Conservation (phyloP, 2,797 vertebrate species). For the Tympanoctomys barrerae region DNA sequence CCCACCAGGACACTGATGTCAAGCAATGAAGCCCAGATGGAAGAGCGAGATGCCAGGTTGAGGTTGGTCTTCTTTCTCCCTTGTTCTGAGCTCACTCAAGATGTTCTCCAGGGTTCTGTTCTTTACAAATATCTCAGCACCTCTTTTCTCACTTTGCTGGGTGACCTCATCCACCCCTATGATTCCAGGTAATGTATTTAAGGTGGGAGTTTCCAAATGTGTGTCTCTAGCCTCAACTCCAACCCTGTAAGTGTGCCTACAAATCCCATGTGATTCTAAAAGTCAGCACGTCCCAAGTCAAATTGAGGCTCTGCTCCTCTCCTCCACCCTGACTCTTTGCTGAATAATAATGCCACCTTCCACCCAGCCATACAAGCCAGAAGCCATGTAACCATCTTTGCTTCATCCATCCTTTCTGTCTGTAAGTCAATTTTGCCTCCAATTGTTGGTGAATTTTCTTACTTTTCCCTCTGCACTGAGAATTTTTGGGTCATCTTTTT, state of each 20-base stretch:
- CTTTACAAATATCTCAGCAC: not conserved
- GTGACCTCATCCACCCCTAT: not conserved
- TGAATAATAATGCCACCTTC: not conserved
- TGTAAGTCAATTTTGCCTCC: not conserved
- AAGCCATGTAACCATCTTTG: not conserved
- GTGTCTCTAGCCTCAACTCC: not conserved
- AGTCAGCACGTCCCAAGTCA: not conserved
- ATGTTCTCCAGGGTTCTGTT: not conserved
- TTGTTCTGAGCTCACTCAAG: not conserved
- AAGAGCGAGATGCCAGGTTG: not conserved
- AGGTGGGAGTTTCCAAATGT: not conserved
- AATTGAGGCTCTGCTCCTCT: not conserved
- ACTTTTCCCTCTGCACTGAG: not conserved
- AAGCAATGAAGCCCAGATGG: not conserved
- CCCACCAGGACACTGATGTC: not conserved
- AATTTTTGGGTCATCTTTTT: not conserved
- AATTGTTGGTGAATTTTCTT: not conserved
- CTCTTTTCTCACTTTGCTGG: conserved; percentile 5
- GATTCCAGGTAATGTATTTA: not conserved
- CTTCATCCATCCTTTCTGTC: not conserved
- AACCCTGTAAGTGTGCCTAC: not conserved
- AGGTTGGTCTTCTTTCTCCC: not conserved
- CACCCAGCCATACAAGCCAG: not conserved
- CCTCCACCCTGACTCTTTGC: not conserved
- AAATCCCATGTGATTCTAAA: not conserved